Evolutionary conservation across 2,888 invertebrate species (phyloP).

Genomic region (Yponomeuta malinellus): DNA sequence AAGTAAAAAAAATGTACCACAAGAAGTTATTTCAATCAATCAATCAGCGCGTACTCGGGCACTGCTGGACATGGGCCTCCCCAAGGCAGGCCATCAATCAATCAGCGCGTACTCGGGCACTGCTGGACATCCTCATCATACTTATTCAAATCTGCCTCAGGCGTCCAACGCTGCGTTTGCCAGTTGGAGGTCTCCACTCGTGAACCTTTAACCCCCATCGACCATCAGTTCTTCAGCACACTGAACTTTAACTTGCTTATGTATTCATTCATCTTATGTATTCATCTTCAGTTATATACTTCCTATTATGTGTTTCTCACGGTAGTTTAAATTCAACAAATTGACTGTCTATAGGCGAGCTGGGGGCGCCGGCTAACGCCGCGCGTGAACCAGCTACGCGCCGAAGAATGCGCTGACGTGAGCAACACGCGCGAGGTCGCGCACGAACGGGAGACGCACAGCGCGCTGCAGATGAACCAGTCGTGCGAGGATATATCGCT

Average conservation of each 20-base stretch:
- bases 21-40: too few relatives aligned
- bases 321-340: too few relatives aligned
- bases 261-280: too few relatives aligned
- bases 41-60: too few relatives aligned
- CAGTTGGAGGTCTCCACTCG: neutral
- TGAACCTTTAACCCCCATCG: neutral
- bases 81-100: too few relatives aligned
- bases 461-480: conserved; percentile 95
- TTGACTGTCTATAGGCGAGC: conserved; percentile 46
- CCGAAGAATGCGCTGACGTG: conserved; percentile 91
- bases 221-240: neutral
- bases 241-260: neutral
- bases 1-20: too few relatives aligned
- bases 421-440: conserved; percentile 89
- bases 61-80: too few relatives aligned
- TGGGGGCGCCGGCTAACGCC: conserved; percentile 79
- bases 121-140: neutral
- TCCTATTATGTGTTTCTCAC: too few relatives aligned
- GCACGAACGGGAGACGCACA: conserved; percentile 93
- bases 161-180: too few relatives aligned
- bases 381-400: conserved; percentile 90
- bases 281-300: too few relatives aligned
- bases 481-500: conserved; percentile 95
- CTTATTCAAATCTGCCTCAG: too few relatives aligned
- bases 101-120: too few relatives aligned